Base-by-base conservation (phyloP, 2,113 vertebrate species). In the Psammodynastes pulverulentus region DNA sequence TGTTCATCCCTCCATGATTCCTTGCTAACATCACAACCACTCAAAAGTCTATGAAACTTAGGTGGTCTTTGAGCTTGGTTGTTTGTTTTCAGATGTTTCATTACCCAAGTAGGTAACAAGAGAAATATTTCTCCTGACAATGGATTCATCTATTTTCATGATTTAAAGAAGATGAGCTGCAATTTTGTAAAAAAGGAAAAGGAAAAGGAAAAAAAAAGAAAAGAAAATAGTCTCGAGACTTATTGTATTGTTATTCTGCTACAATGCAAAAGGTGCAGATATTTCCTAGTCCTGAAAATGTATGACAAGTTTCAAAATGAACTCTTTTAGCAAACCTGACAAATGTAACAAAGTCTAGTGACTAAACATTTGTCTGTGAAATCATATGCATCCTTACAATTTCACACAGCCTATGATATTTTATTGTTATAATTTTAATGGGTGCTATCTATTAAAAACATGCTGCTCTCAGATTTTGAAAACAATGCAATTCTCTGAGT, bases 161-260 rank as follows among this genome's bases (percentile, higher is more conserved):
- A 95, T 96, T 95, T 95, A 95, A 96, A 93, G 90, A 67, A 92
- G 93, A 93, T 90, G 52, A 45, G 92, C 12, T 72, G 86, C 51
- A 56, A 86, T 96, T 94, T 62, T 62, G 26, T 62, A 62, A 29
- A 62, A 2, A 29, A 58, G 10, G 3, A 9, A 26, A 62, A 58
- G 39, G 13, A 62, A 96, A 94, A 9, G 84, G 3, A 29, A 58
- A 26, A 9, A 9, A 26, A 62, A 58, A 72, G 13, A 62, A 96
- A 94, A 9, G 84, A 86, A 39, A n/a, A 49, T 12, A 87, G 12
- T 13, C 62, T 34, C 4, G 3, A 87, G 93, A 94, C 93, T 94
- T 94, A 96, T 94, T 92, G 43, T 43, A 91, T 93, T 94, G 93
- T 94, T 94, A 92, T 93, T 96, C 87, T 95, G 53, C 95, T 93